Conservation (phyloP, 2,113 vertebrate genomes). For the Podarcis cretensis region DNA sequence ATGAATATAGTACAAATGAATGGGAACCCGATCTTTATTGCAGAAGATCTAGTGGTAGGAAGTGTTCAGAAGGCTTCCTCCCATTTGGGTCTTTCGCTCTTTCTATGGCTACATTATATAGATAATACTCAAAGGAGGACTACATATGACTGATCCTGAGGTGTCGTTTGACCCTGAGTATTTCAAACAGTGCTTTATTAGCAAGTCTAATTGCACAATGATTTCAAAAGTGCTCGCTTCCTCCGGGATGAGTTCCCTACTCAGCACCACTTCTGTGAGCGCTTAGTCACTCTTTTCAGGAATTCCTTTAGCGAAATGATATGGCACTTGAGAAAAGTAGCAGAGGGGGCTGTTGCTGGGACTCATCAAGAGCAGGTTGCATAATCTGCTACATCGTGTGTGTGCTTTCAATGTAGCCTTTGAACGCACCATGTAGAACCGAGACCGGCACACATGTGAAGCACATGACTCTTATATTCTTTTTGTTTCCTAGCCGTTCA, state of each 20-base stretch:
- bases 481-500: slow-evolving; percentile 49
- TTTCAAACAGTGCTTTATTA: neutral
- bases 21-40: neutral
- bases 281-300: slow-evolving; percentile 45
- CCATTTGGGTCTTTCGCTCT: neutral
- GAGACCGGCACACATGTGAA: slow-evolving; percentile 51
- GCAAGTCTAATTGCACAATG: neutral
- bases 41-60: neutral
- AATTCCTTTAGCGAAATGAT: slow-evolving; percentile 53
- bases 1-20: neutral
- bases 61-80: neutral
- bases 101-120: neutral
- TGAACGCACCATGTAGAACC: slow-evolving; percentile 49
- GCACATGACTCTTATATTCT: slow-evolving; percentile 57
- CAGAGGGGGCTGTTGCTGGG: slow-evolving; percentile 49
- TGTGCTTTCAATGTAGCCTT: slow-evolving; percentile 27
- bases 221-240: neutral
- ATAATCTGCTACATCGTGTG: slow-evolving; percentile 60
- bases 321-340: slow-evolving; percentile 56
- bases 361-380: slow-evolving; percentile 66
- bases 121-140: neutral
- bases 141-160: neutral
- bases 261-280: neutral
- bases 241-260: neutral
- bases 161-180: neutral